These are phyloP conservation scores for Germaria angustata DNA, from an alignment of 2,888 invertebrate species.

Conservation along the genomic window DNA sequence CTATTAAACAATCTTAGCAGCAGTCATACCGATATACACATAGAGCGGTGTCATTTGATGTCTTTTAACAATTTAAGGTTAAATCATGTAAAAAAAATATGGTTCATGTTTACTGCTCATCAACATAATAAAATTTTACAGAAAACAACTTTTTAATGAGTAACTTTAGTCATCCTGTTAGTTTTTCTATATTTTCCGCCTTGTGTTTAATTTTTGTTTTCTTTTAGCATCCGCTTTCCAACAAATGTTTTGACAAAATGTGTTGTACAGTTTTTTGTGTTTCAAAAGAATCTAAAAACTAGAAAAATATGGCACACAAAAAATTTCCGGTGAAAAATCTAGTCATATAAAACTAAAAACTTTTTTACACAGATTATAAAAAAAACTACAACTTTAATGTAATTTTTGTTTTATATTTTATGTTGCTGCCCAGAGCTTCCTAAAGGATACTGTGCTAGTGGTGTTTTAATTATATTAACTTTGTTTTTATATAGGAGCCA, in stretches of 20 bases:
- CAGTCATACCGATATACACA: too few relatives aligned
- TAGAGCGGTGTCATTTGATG: too few relatives aligned
- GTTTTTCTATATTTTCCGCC: background rate
- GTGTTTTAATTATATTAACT: conserved; percentile 58
- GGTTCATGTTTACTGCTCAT: conserved; percentile 26
- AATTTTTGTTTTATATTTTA: conserved; percentile 21
- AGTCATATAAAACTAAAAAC: conserved; percentile 21
- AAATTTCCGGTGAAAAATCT: background rate
- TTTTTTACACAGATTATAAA: conserved; percentile 24
- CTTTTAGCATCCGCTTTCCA: background rate
- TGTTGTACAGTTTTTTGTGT: background rate
- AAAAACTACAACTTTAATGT: conserved; percentile 44
- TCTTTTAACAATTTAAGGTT: background rate
- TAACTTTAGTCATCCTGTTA: conserved; percentile 21
- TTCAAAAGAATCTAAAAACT: background rate
- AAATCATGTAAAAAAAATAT: conserved; percentile 8
- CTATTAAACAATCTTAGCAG: too few relatives aligned
- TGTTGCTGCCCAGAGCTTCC: conserved; percentile 8
- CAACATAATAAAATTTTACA: conserved; percentile 27
- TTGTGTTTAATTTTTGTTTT: background rate
- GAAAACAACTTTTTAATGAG: conserved; percentile 59
- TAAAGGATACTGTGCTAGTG: conserved; percentile 23
- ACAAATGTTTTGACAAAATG: conserved; percentile 35
- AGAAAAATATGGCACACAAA: conserved; percentile 3
- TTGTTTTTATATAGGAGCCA: conserved; percentile 4